Evolutionary conservation across 2,888 invertebrate species (phyloP), one percentile per base, ranked within the genome.

Genomic region (Rhagonycha lutea): DNA sequence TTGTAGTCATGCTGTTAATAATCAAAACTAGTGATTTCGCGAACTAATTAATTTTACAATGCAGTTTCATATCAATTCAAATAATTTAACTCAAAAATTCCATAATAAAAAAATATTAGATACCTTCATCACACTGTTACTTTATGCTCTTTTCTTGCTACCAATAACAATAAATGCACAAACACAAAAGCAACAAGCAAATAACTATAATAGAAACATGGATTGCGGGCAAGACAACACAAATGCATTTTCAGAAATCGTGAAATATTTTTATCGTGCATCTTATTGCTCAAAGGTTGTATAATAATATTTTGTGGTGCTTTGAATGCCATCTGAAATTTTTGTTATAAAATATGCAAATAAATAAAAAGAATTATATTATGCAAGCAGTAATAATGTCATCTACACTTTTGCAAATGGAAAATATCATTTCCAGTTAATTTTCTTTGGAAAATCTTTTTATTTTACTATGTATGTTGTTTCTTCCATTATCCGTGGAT

Each of bases 1-100:
- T 10, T 68, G 61, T 29, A 32, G 60, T 68, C 68, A 68, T 68
- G 29, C 47, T 68, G 18, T 68, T 68, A 68, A 47, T 68, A 26
- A 14, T 18, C 11, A 2, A n/a, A 68, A 26, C 32, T 29, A 18
- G 11, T 68, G 14, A 28, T 68, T 14, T 32, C 68, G 28, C n/a
- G 47, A n/a, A 24, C 28, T 28, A 68, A 32, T 28, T 47, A 68
- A 68, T 32, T 68, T 14, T 65, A n/a, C 63, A 65, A n/a, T 65
- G 63, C 63, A 65, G 63, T 65, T 65, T 65, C 63, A 26, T 65
- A 65, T 65, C 63, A 65, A 65, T 65, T 65, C 63, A 65, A 65
- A 14, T 14, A 62, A 62, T 62, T 62, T 24, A 18, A 23, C 63
- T 23, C 24, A 24, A 23, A 63, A 68, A 68, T 32, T 68, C 29